Evolutionary conservation across 2,113 vertebrate genomes (phyloP).

Genomic region (Oreotrochilus melanogaster): DNA sequence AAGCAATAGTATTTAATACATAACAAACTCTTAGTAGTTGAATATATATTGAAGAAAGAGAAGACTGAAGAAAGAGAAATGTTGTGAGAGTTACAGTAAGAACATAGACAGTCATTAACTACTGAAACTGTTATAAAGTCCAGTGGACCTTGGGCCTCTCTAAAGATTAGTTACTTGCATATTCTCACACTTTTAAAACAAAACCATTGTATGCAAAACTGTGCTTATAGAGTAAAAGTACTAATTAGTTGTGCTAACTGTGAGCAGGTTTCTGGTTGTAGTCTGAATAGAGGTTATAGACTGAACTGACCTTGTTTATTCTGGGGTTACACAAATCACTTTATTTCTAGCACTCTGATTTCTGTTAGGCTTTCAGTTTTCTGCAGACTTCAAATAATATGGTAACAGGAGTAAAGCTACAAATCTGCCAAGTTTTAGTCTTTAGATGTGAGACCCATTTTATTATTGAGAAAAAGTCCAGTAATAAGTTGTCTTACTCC

Average conservation of each 20-base stretch:
- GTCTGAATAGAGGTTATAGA: background rate
- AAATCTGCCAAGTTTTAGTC: conserved; percentile 4
- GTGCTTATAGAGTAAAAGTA: background rate
- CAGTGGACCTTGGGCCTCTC: background rate
- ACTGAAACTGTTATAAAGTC: background rate
- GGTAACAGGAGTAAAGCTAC: conserved; percentile 9
- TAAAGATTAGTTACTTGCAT: background rate
- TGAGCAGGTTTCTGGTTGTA: background rate
- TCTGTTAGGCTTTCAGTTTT: conserved; percentile 18
- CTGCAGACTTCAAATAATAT: conserved; percentile 7
- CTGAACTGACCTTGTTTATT: background rate
- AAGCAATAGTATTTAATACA: fast-evolving
- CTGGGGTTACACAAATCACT: background rate
- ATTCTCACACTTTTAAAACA: conserved; percentile 8
- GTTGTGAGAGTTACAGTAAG: background rate
- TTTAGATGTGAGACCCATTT: conserved; percentile 41
- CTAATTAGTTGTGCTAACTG: background rate
- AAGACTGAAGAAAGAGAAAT: background rate
- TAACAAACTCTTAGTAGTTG: background rate
- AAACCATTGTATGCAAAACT: background rate
- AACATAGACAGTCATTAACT: background rate
- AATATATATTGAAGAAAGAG: background rate
- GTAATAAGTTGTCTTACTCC: conserved; percentile 18
- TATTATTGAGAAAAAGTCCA: conserved; percentile 43
- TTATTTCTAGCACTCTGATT: background rate